Percentiles rank a stretch among this genome's conserved stretches.
phyloP scores from a whole-genome alignment of 2,888 invertebrate species.

The Dynastes grantii region DNA sequence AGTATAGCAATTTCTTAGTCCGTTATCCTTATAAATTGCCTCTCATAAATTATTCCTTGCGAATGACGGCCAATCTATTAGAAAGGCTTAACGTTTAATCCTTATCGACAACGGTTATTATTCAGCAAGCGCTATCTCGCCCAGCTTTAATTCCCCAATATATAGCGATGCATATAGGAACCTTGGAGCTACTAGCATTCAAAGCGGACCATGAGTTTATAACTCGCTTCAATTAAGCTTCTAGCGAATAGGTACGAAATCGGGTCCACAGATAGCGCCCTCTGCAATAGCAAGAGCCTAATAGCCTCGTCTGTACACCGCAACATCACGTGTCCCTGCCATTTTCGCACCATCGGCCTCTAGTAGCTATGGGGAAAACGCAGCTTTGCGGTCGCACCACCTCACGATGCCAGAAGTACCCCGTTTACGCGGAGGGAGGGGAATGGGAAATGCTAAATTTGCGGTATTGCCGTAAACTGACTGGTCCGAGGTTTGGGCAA shows the following conservation, averaged over 20 bases:
- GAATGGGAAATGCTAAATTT: slow-evolving; percentile 24
- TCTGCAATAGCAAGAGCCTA: too few species aligned
- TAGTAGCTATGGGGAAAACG: neutral
- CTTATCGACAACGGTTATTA: slow-evolving; percentile 34
- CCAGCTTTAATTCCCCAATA: too few species aligned
- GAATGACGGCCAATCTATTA: slow-evolving; percentile 29
- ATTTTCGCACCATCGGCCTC: neutral
- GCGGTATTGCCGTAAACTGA: slow-evolving; percentile 23
- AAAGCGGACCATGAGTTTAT: too few species aligned
- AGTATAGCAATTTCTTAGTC: neutral
- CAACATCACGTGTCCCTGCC: too few species aligned
- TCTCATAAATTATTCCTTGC: slow-evolving; percentile 30
- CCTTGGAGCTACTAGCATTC: too few species aligned
- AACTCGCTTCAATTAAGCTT: too few species aligned
- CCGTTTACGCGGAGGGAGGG: neutral
- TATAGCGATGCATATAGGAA: too few species aligned
- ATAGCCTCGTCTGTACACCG: too few species aligned
- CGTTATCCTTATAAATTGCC: neutral
- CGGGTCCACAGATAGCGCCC: too few species aligned
- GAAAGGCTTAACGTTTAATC: slow-evolving; percentile 27
- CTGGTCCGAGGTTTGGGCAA: neutral
- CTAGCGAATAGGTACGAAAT: neutral
- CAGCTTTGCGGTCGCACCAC: too few species aligned
- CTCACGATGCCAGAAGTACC: neutral
- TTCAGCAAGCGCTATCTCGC: neutral